Evolutionary conservation across 2,113 vertebrate species (phyloP).

Genomic region (Clupea harengus): DNA sequence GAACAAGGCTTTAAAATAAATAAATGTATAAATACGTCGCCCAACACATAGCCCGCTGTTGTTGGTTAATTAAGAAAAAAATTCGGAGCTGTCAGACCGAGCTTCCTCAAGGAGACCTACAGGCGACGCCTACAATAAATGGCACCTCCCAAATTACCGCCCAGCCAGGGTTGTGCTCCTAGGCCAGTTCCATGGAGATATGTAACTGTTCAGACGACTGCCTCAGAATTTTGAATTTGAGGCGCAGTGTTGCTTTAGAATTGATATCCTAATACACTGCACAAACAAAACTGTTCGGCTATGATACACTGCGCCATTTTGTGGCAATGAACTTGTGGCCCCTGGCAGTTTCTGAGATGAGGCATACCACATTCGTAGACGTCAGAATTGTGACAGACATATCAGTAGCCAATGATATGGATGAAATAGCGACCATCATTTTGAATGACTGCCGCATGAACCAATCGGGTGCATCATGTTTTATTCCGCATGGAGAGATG

Average conservation of each 20-base stretch:
- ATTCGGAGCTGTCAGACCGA: constrained; percentile 47
- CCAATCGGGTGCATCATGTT: constrained; percentile 6
- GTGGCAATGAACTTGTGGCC: neutral
- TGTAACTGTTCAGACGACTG: neutral
- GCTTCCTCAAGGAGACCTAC: constrained; percentile 55
- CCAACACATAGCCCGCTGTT: constrained; percentile 8
- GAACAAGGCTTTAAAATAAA: neutral
- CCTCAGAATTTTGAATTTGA: neutral
- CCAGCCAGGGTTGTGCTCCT: neutral
- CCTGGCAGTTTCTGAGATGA: neutral
- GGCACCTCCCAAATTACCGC: constrained; percentile 40
- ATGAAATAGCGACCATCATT: neutral
- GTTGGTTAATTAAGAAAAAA: constrained; percentile 35
- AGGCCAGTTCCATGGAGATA: neutral
- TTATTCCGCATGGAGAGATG: neutral
- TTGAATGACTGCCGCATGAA: constrained; percentile 23
- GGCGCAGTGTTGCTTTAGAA: neutral
- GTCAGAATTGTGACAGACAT: constrained; percentile 34
- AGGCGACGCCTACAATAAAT: constrained; percentile 43
- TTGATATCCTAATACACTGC: neutral
- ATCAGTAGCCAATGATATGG: constrained; percentile 22
- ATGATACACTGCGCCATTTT: neutral
- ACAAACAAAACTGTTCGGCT: neutral
- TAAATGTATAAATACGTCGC: neutral
- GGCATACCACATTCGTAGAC: neutral